Conservation (phyloP, 2,888 invertebrate species). For the Nowickia ferox region DNA sequence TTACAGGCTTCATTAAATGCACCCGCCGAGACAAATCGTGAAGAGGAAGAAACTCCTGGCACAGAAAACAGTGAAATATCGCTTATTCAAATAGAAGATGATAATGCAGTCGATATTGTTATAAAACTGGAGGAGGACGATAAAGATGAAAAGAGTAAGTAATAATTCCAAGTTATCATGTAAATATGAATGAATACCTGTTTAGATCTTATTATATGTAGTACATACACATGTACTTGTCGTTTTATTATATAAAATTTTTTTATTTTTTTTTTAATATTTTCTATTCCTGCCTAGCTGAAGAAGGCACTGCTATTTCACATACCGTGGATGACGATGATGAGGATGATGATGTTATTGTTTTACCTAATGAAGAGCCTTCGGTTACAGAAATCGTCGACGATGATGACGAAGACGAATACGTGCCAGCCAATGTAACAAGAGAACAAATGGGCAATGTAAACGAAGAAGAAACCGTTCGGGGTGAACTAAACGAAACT, state of each 20-base stretch:
- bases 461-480: slow-evolving; percentile 57
- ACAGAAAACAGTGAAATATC: slow-evolving; percentile 58
- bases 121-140: slow-evolving; percentile 79
- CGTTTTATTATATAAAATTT: background rate
- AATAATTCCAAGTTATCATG: background rate
- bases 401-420: slow-evolving; percentile 84
- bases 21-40: slow-evolving; percentile 73
- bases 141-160: slow-evolving; percentile 72
- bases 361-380: slow-evolving; percentile 87
- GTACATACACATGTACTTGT: too few relatives aligned
- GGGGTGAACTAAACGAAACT: slow-evolving; percentile 72
- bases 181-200: background rate
- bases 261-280: background rate
- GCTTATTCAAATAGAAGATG: slow-evolving; percentile 75
- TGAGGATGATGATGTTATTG: slow-evolving; percentile 87
- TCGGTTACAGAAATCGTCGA: slow-evolving; percentile 85
- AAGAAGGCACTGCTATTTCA: slow-evolving; percentile 17
- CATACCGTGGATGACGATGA: slow-evolving; percentile 71
- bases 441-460: slow-evolving; percentile 74
- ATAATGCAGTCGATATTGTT: slow-evolving; percentile 80
- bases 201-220: too few relatives aligned
- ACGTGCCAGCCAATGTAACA: slow-evolving; percentile 76
- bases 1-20: slow-evolving; percentile 79
- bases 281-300: background rate
- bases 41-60: slow-evolving; percentile 44